Conservation (phyloP, 92 coral and sea anemone species). For the Epizoanthus rinbou region DNA sequence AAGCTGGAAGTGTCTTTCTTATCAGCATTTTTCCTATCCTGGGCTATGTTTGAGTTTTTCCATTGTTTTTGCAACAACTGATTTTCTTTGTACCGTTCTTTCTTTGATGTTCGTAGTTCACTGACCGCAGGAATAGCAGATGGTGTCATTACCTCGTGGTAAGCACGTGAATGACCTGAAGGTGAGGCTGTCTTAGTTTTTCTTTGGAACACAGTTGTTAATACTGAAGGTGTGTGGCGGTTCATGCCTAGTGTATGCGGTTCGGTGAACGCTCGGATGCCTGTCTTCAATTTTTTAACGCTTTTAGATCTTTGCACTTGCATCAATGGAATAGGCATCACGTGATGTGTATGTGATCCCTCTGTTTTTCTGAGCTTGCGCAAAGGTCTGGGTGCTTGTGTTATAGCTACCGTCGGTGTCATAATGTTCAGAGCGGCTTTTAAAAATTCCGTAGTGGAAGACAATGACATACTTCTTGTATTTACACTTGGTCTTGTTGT, state of each 20-base stretch:
- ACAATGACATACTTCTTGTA: background rate
- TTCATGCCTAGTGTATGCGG: background rate
- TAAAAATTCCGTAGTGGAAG: conserved; percentile 11
- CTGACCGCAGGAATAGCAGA: background rate
- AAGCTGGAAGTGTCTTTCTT: background rate
- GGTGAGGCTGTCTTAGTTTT: background rate
- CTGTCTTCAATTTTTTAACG: background rate
- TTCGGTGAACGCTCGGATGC: background rate
- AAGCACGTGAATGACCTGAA: background rate
- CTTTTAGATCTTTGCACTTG: too few species aligned
- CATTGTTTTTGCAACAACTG: background rate
- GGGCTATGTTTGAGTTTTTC: background rate
- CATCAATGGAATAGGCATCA: too few species aligned
- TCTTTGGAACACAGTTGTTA: too few species aligned
- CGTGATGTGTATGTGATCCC: too few species aligned
- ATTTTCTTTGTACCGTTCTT: background rate
- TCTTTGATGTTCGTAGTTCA: background rate
- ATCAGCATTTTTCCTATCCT: background rate
- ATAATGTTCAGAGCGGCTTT: conserved; percentile 21
- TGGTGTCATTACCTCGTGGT: background rate
- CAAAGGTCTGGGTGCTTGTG: background rate
- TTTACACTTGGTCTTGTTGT: background rate
- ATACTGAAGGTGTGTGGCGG: background rate
- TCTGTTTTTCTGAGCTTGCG: background rate
- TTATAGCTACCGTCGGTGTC: conserved; percentile 20